Conservation (phyloP, 2,888 invertebrate genomes). For the Meliscaeva auricollis region DNA sequence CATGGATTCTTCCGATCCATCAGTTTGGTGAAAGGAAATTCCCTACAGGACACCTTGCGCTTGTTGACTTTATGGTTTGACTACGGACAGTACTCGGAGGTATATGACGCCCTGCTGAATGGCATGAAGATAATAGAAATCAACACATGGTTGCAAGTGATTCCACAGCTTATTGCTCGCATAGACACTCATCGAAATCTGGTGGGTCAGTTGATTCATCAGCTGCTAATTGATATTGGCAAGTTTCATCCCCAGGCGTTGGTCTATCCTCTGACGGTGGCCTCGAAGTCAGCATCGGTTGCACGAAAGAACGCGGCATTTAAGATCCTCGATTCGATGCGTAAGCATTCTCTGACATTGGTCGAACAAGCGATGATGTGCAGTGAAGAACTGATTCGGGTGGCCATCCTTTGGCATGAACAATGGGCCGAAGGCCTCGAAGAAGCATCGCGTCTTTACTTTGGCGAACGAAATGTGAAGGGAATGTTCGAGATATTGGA, state of each 20-base stretch:
- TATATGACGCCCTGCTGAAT: conserved; percentile 96
- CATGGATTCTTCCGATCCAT: conserved; percentile 98
- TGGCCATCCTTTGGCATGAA: conserved; percentile 99
- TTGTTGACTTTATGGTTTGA: conserved; percentile 99
- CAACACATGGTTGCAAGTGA: conserved; percentile 99
- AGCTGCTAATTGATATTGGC: conserved; percentile 97
- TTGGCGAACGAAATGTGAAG: conserved; percentile 97
- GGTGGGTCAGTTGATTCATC: conserved; percentile 96
- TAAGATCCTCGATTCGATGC: conserved; percentile 97
- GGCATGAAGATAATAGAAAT: conserved; percentile 97
- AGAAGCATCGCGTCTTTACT: conserved; percentile 97
- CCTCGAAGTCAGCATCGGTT: conserved; percentile 95
- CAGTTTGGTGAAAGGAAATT: conserved; percentile 95
- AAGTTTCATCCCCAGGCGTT: conserved; percentile 99
- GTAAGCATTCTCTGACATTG: conserved; percentile 95
- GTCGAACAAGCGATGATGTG: conserved; percentile 99
- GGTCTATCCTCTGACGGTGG: conserved; percentile 98
- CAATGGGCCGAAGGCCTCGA: conserved; percentile 99
- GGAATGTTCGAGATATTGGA: conserved; percentile 98
- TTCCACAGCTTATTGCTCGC: conserved; percentile 98
- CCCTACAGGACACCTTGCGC: conserved; percentile 98
- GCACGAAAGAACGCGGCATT: conserved; percentile 95
- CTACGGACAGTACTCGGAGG: conserved; percentile 96
- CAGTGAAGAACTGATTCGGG: conserved; percentile 97
- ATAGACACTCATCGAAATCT: conserved; percentile 96